Percentiles rank a stretch among this genome's conserved stretches.
Evolutionary conservation across 2,888 invertebrate genomes (phyloP).

Genomic region (Diloba caeruleocephala): DNA sequence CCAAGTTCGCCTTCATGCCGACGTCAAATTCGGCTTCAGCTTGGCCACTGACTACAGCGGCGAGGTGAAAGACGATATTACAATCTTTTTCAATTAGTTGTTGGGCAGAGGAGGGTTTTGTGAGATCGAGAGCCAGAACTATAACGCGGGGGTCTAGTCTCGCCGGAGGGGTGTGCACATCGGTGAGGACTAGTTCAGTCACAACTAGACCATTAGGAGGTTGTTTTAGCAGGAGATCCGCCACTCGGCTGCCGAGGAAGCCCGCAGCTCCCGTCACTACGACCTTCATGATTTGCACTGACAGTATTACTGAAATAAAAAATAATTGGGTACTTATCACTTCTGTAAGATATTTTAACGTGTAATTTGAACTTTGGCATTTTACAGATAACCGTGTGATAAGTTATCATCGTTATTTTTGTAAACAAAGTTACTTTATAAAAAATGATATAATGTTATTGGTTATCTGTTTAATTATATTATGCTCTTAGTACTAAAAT

Average conservation of each 20-base stretch:
- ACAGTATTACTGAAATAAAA: slow-evolving; percentile 19
- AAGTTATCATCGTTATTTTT: slow-evolving; percentile 1
- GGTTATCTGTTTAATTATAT: neutral
- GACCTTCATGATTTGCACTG: slow-evolving; percentile 64
- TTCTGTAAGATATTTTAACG: slow-evolving; percentile 29
- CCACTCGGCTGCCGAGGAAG: slow-evolving; percentile 70
- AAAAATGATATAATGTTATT: slow-evolving; percentile 15
- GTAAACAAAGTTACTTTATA: slow-evolving; percentile 27
- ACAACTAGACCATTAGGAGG: slow-evolving; percentile 59
- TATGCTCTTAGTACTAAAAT: neutral
- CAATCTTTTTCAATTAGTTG: slow-evolving; percentile 59
- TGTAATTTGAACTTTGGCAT: slow-evolving; percentile 39
- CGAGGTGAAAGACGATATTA: slow-evolving; percentile 75
- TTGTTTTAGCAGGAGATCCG: slow-evolving; percentile 59
- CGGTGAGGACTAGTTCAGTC: slow-evolving; percentile 62
- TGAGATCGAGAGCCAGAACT: slow-evolving; percentile 51
- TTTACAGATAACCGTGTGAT: slow-evolving; percentile 29
- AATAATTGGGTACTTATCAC: slow-evolving; percentile 18
- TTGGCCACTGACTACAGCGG: slow-evolving; percentile 80
- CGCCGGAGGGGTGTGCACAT: slow-evolving; percentile 42
- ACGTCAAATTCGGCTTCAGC: slow-evolving; percentile 79
- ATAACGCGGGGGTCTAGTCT: slow-evolving; percentile 60
- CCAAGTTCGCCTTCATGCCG: slow-evolving; percentile 77
- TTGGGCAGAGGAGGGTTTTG: slow-evolving; percentile 59
- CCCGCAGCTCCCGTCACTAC: slow-evolving; percentile 78